Conservation (phyloP, 2,888 invertebrate genomes). For the Tetramorium bicarinatum region DNA sequence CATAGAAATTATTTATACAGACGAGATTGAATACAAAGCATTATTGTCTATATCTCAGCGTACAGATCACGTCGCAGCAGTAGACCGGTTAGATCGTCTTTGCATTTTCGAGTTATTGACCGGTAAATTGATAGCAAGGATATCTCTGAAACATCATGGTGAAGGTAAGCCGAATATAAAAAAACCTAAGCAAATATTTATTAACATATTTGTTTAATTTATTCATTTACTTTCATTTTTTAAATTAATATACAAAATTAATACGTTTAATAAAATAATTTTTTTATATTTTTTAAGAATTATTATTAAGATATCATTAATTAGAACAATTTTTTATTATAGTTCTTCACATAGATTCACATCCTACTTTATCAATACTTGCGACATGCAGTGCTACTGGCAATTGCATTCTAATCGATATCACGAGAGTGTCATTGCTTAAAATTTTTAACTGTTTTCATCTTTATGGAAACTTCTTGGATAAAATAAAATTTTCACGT, state of each 20-base stretch:
- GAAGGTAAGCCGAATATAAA: constrained; percentile 62
- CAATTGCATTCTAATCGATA: constrained; percentile 73
- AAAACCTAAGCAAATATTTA: background rate
- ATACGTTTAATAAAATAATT: background rate
- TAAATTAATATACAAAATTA: background rate
- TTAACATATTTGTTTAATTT: background rate
- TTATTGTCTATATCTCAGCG: constrained; percentile 57
- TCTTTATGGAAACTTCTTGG: constrained; percentile 71
- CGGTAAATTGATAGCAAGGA: constrained; percentile 64
- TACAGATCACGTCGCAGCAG: constrained; percentile 41
- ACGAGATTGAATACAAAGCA: constrained; percentile 65
- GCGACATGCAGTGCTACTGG: constrained; percentile 70
- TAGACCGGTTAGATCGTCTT: constrained; percentile 72
- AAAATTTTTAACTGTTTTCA: constrained; percentile 69
- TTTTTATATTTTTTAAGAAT: background rate
- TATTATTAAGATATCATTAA: background rate
- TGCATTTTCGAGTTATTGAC: constrained; percentile 70
- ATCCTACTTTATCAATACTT: constrained; percentile 50
- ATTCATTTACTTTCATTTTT: background rate
- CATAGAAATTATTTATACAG: constrained; percentile 61
- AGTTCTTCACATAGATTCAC: constrained; percentile 39
- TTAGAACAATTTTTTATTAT: background rate
- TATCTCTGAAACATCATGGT: constrained; percentile 73
- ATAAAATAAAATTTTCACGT: constrained; percentile 77
- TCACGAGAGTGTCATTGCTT: constrained; percentile 52